Evolutionary conservation across 2,888 invertebrate species (phyloP).

Genomic region (Microchrysa polita): DNA sequence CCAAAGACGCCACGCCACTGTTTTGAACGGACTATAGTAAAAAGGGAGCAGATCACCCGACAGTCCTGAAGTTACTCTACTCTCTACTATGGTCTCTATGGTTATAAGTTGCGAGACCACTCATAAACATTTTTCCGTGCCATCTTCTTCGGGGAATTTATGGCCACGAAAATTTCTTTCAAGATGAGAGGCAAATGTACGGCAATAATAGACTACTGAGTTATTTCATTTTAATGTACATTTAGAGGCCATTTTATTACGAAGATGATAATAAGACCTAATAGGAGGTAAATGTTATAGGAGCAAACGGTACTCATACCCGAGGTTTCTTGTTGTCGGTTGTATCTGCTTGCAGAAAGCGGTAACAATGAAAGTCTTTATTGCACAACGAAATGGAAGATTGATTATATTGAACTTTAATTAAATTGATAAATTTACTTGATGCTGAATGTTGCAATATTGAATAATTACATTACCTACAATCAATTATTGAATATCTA

Average conservation of each 20-base stretch:
- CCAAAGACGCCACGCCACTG: too few relatives aligned
- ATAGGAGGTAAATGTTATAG: slow-evolving; percentile 2
- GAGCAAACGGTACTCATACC: background rate
- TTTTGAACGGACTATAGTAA: background rate
- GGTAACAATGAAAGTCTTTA: too few relatives aligned
- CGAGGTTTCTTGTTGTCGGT: too few relatives aligned
- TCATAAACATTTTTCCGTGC: background rate
- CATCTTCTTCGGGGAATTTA: background rate
- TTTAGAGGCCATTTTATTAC: slow-evolving; percentile 27
- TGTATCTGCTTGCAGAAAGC: too few relatives aligned
- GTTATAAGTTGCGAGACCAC: background rate
- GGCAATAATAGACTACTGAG: slow-evolving; percentile 24
- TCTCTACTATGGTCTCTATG: too few relatives aligned
- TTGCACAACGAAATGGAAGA: too few relatives aligned
- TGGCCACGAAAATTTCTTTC: slow-evolving; percentile 6
- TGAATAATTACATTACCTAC: too few relatives aligned
- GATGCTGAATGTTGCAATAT: too few relatives aligned
- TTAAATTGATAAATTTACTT: too few relatives aligned
- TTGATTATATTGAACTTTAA: too few relatives aligned
- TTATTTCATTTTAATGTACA: slow-evolving; percentile 38
- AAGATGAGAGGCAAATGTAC: slow-evolving; percentile 20
- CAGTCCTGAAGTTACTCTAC: background rate
- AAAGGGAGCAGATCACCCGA: background rate
- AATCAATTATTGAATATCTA: too few relatives aligned
- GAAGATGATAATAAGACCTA: slow-evolving; percentile 12